These are phyloP conservation scores for Salticus scenicus DNA, from an alignment of 2,888 invertebrate species.

Conservation along the genomic window DNA sequence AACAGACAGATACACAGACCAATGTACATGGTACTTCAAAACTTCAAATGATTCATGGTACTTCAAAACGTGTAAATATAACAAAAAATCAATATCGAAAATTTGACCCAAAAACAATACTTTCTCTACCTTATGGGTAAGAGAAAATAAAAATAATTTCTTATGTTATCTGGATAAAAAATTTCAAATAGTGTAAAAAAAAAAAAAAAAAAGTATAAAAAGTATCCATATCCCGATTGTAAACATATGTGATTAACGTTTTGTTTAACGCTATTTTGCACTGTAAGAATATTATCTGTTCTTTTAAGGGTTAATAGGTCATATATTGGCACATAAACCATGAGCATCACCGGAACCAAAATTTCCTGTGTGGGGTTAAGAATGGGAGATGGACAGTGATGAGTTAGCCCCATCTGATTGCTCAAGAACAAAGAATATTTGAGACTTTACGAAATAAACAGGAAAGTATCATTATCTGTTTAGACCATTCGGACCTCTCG, in stretches of 20 bases:
- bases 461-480: slow-evolving; percentile 6
- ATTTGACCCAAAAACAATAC: no score
- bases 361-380: neutral
- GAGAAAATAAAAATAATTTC: no score
- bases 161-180: no score
- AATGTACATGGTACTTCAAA: no score
- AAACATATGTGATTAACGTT: neutral
- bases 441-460: neutral
- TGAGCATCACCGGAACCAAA: neutral
- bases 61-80: no score
- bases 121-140: no score
- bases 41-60: no score
- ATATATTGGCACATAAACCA: neutral
- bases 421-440: neutral
- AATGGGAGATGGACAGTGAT: neutral
- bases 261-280: neutral
- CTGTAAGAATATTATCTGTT: neutral
- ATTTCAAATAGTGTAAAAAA: no score
- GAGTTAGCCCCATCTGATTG: neutral
- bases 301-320: slow-evolving; percentile 7
- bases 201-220: no score
- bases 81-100: no score
- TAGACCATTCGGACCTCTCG: neutral
- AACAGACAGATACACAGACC: no score
- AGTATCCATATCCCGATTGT: neutral